Evolutionary conservation across 2,888 invertebrate genomes (phyloP).

Genomic region (Limenitis camilla): DNA sequence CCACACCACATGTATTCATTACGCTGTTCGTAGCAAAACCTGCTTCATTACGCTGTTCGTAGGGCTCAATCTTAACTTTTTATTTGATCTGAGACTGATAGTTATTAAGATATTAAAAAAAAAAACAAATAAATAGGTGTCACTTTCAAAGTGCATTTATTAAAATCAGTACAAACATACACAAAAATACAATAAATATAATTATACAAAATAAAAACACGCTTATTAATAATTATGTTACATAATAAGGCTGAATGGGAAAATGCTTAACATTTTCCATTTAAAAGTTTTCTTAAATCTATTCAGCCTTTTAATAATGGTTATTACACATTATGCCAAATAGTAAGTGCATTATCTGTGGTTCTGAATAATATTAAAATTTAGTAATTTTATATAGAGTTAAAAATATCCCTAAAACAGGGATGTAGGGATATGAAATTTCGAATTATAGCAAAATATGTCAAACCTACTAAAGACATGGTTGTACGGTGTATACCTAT

Average conservation of each 20-base stretch:
- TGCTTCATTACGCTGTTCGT: no score
- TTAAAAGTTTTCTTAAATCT: not conserved
- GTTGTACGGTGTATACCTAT: no score
- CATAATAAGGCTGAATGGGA: not conserved
- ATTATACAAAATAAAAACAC: slow-evolving; percentile 29
- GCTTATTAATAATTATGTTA: not conserved
- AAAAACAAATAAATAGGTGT: slow-evolving; percentile 38
- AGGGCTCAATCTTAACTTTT: no score
- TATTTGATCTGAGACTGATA: not conserved
- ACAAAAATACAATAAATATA: slow-evolving; percentile 50
- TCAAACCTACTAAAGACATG: no score
- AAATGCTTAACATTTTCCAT: not conserved
- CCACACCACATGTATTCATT: no score
- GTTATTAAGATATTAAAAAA: slow-evolving; percentile 1
- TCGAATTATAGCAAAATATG: no score
- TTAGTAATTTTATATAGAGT: no score
- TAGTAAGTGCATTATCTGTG: no score
- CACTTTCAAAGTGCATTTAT: slow-evolving; percentile 69
- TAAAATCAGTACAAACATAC: slow-evolving; percentile 61
- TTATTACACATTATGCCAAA: not conserved
- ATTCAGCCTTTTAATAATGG: not conserved
- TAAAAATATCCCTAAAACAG: no score
- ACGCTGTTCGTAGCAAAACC: no score
- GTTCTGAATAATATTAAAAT: no score
- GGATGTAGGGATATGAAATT: no score